Evolutionary conservation across 2,797 vertebrate genomes (phyloP).

Genomic region (Gymnothorax javanicus): DNA sequence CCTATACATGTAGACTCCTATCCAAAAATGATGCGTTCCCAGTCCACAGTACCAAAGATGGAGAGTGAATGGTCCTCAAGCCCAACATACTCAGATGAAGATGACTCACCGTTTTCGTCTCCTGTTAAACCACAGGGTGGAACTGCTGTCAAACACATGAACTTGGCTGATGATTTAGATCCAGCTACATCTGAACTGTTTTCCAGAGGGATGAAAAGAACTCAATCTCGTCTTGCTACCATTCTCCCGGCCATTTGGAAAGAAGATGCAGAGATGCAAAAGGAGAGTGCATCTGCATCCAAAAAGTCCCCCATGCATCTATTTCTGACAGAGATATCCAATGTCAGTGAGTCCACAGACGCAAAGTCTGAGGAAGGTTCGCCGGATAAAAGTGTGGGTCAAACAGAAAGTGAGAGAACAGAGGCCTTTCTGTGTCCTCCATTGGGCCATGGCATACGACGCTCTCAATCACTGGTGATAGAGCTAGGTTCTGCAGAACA

Average conservation of each 20-base stretch:
- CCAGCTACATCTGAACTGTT: constrained; percentile 65
- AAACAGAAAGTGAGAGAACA: constrained; percentile 58
- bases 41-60: constrained; percentile 57
- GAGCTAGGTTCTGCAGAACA: constrained; percentile 69
- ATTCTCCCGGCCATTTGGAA: constrained; percentile 79
- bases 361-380: constrained; percentile 59
- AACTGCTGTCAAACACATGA: constrained; percentile 67
- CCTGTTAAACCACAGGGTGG: constrained; percentile 62
- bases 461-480: constrained; percentile 72
- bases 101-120: constrained; percentile 76
- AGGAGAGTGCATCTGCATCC: constrained; percentile 64
- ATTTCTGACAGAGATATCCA: constrained; percentile 79
- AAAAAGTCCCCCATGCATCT: constrained; percentile 80
- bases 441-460: constrained; percentile 72
- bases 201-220: constrained; percentile 78
- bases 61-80: constrained; percentile 76
- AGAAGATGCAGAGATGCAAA: constrained; percentile 77
- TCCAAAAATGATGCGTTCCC: constrained; percentile 65
- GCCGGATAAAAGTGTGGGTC: constrained; percentile 56
- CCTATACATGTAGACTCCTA: constrained; percentile 69
- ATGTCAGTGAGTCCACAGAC: constrained; percentile 62
- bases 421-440: constrained; percentile 62
- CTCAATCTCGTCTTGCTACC: constrained; percentile 79
- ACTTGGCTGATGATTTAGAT: constrained; percentile 71
- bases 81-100: constrained; percentile 75